Conservation (phyloP, 2,888 invertebrate genomes). For the Aelia acuminata region DNA sequence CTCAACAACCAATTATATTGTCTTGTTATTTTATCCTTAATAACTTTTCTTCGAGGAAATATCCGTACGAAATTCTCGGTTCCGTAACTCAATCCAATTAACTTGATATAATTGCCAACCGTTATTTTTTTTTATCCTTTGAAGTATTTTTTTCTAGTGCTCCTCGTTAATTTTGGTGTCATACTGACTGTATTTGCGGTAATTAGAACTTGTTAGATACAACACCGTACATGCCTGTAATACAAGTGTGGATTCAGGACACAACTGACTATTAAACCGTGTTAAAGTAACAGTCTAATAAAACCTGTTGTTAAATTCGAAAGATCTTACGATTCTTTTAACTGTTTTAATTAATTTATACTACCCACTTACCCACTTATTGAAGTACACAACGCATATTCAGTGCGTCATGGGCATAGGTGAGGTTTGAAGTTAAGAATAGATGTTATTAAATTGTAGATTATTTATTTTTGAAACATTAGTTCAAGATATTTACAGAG, state of each 20-base stretch:
- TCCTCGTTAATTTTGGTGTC: background rate
- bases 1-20: slow-evolving; percentile 43
- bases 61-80: slow-evolving; percentile 17
- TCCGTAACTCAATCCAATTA: slow-evolving; percentile 28
- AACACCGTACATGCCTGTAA: background rate
- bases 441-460: too few species aligned
- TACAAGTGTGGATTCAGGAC: background rate
- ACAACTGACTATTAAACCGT: too few species aligned
- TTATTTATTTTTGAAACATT: too few species aligned
- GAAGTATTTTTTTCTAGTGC: background rate
- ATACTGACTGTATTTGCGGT: background rate
- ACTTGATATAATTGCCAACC: slow-evolving; percentile 19
- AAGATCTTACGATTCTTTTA: too few species aligned
- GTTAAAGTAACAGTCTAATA: too few species aligned
- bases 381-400: too few species aligned
- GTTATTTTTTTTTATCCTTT: background rate
- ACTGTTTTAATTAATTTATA: too few species aligned
- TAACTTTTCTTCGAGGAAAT: slow-evolving; percentile 34
- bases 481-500: too few species aligned
- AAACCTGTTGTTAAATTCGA: too few species aligned
- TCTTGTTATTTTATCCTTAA: slow-evolving; percentile 43
- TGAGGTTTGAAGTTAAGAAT: too few species aligned
- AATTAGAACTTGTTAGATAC: background rate
- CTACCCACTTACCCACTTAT: too few species aligned
- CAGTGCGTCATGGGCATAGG: too few species aligned